Evolutionary conservation across 1,140 invertebrate genomes (phyloP).

Genomic region (Drosophila repleta): DNA sequence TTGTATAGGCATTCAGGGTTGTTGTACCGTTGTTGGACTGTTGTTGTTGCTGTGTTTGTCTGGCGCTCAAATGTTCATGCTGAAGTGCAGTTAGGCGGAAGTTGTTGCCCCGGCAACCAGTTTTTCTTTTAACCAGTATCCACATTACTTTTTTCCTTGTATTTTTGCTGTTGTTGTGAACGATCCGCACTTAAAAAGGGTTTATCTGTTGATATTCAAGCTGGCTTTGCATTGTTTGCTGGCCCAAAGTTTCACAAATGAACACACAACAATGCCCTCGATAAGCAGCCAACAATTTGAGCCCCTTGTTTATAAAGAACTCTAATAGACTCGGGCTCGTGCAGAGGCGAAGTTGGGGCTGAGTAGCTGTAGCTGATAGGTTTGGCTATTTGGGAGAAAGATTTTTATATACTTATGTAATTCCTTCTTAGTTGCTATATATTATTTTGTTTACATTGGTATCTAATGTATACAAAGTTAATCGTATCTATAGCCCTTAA

Average conservation of each 20-base stretch:
- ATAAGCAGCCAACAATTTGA: slow-evolving; percentile 47
- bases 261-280: slow-evolving; percentile 32
- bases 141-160: not conserved
- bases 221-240: slow-evolving; percentile 14
- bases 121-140: slow-evolving; percentile 32
- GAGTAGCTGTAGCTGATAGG: too few species aligned
- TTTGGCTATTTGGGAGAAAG: too few species aligned
- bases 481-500: too few species aligned
- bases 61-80: slow-evolving; percentile 54
- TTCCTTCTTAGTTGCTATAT: too few species aligned
- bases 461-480: too few species aligned
- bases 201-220: slow-evolving; percentile 27
- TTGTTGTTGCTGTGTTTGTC: slow-evolving; percentile 22
- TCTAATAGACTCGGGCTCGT: not conserved
- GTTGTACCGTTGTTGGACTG: slow-evolving; percentile 2
- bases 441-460: too few species aligned
- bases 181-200: slow-evolving; percentile 1
- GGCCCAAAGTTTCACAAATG: slow-evolving; percentile 33
- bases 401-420: too few species aligned
- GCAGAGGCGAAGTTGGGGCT: too few species aligned
- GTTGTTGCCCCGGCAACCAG: slow-evolving; percentile 54
- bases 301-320: not conserved
- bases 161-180: not conserved
- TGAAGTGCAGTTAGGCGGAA: slow-evolving; percentile 75
- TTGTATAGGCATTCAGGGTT: slow-evolving; percentile 44